Percentiles rank a stretch among this genome's conserved stretches.
These are phyloP conservation scores for Dunckerocampus dactyliophorus DNA, from an alignment of 2,113 vertebrate species.

Conservation along the genomic window DNA sequence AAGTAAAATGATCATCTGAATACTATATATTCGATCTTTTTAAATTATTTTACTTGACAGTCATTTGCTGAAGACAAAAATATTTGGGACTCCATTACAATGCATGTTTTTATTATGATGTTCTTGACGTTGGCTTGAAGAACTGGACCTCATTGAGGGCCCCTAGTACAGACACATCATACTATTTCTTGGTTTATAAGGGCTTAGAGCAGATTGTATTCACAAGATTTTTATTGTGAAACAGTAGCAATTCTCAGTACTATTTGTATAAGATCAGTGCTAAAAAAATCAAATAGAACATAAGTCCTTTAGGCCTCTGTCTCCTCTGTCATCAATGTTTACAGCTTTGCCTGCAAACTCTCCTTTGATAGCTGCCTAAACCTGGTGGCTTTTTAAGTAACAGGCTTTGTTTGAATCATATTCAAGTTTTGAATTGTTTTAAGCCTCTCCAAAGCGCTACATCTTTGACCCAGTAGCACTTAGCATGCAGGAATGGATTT, in stretches of 20 bases:
- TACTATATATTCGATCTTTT: too few species aligned
- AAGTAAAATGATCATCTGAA: too few species aligned
- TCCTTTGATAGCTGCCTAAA: conserved; percentile 55
- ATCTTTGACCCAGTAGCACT: conserved; percentile 21
- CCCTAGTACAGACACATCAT: too few species aligned
- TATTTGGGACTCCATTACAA: too few species aligned
- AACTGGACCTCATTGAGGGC: too few species aligned
- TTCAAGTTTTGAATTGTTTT: conserved; percentile 28
- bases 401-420: conserved; percentile 17
- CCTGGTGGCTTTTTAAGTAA: conserved; percentile 27
- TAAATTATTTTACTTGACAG: too few species aligned
- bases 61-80: too few species aligned
- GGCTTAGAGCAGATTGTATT: too few species aligned
- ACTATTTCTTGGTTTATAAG: too few species aligned
- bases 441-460: conserved; percentile 11
- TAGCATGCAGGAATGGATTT: conserved; percentile 14
- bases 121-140: too few species aligned
- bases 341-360: conserved; percentile 29
- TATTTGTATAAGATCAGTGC: neutral
- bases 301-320: neutral
- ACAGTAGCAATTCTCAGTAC: neutral
- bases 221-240: too few species aligned
- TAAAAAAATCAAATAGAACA: neutral
- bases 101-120: too few species aligned
- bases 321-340: conserved; percentile 9